Evolutionary conservation across 2,797 vertebrate species (phyloP), one percentile per base, ranked within the genome.

Genomic region (Hyperoplus immaculatus): DNA sequence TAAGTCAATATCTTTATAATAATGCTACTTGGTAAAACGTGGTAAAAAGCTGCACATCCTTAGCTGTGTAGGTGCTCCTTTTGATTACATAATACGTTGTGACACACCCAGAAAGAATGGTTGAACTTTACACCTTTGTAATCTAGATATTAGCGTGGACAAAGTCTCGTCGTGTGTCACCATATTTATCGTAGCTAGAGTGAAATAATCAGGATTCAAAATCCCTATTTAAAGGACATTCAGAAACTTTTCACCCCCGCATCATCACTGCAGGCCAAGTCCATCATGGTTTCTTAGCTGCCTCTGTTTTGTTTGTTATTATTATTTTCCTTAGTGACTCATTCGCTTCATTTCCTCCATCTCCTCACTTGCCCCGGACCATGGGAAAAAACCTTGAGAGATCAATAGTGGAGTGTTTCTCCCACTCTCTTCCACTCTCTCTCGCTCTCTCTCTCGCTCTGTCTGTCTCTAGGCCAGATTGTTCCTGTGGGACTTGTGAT

Each of bases 371-470:
- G 87, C 80, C 69, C 43, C 65, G 1, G 62, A 79, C 87, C 92
- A 93, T 94, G 93, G 92, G 94, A 94, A 94, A 29, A 90, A 91
- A 76, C 81, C 85, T 83, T 80, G 18, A 68, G 87, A 90, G 89
- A 93, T 93, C 92, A 91, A 91, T 88, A 83, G 87, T 85, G 84
- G 72, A 84, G 72, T 57, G 57, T 84, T 87, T 87, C 89, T 89
- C 88, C 85, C 86, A 85, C 88, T 91, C 82, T 79, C 80, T 72
- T 64, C 63, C 83, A 64, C 80, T 78, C 71, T 78, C 60, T 16
- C 61, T 91, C 82, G 77, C 80, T 72, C 62, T 61, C 83, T 61
- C 80, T 79, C 71, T 78, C 60, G 14, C 61, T 73, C 62, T 65
- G 43, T 66, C 68, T 62, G 72, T 69, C 64, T 82, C 53, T 60